Percentiles rank a stretch among this genome's conserved stretches.
Evolutionary conservation across 2,113 vertebrate genomes (phyloP).

Genomic region (Prunella himalayana): DNA sequence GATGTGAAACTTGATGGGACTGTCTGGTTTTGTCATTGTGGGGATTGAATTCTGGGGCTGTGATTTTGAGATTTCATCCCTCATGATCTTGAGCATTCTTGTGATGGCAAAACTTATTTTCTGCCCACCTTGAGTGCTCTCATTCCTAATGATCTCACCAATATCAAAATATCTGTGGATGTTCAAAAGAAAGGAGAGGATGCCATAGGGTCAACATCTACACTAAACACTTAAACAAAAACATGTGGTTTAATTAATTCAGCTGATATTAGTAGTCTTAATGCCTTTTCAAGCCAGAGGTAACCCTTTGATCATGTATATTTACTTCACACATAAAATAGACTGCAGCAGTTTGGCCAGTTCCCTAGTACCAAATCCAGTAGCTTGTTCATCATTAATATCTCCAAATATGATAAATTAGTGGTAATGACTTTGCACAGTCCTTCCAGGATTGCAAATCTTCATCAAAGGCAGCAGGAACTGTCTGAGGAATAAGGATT

Average conservation of each 20-base stretch:
- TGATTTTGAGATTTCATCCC: not conserved
- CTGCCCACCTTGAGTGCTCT: not conserved
- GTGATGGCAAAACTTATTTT: not conserved
- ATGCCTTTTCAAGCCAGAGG: slow-evolving; percentile 6
- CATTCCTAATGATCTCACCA: not conserved
- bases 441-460: not conserved
- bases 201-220: not conserved
- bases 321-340: not conserved
- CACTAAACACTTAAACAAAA: not conserved
- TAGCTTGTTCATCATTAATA: slow-evolving; percentile 2
- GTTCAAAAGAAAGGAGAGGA: not conserved
- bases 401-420: not conserved
- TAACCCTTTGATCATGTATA: not conserved
- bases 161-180: not conserved
- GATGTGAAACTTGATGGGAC: not conserved
- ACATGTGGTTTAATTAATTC: not conserved
- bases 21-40: not conserved
- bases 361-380: not conserved
- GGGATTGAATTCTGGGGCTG: not conserved
- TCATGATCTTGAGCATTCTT: not conserved
- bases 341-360: not conserved
- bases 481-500: not conserved
- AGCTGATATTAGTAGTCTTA: not conserved
- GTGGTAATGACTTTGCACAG: not conserved
- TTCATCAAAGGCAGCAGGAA: not conserved